phyloP scores from a whole-genome alignment of 2,797 vertebrate species.

The Jordanella pulchra region DNA sequence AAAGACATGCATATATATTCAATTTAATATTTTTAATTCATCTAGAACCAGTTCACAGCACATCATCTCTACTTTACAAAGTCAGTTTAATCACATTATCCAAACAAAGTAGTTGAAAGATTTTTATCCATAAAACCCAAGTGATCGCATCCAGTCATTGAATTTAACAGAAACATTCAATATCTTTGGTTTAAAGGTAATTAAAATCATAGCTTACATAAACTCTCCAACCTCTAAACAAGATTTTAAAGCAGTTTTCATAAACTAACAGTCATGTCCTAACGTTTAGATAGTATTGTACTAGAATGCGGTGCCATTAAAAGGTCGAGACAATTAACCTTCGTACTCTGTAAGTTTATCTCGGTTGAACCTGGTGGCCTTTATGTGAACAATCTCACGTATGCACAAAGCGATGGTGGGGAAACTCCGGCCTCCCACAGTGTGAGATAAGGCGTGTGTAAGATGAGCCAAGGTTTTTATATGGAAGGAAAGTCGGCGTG shows the following conservation, averaged over 20 bases:
- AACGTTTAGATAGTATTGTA: not conserved
- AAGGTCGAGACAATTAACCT: not conserved
- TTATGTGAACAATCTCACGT: slow-evolving; percentile 45
- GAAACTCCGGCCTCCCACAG: slow-evolving; percentile 35
- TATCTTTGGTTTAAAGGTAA: not conserved
- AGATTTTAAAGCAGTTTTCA: no score
- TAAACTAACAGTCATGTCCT: not conserved
- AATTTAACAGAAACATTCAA: not conserved
- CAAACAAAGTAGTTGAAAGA: no score
- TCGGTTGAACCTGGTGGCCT: slow-evolving; percentile 18
- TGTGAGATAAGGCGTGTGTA: slow-evolving; percentile 54
- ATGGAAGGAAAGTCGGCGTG: slow-evolving; percentile 43
- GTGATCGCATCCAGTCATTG: no score
- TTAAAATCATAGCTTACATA: not conserved
- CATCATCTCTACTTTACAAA: no score
- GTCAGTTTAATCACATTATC: no score
- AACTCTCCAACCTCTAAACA: not conserved
- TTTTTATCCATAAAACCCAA: no score
- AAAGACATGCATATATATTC: not conserved
- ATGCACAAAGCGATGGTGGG: slow-evolving; percentile 51
- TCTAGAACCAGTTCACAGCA: no score
- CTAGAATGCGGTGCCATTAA: not conserved
- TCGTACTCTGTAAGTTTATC: not conserved
- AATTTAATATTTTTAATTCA: no score
- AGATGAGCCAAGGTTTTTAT: slow-evolving; percentile 51